These are phyloP conservation scores for Lepidurus arcticus DNA, from an alignment of 1,140 invertebrate genomes.

Conservation along the genomic window DNA sequence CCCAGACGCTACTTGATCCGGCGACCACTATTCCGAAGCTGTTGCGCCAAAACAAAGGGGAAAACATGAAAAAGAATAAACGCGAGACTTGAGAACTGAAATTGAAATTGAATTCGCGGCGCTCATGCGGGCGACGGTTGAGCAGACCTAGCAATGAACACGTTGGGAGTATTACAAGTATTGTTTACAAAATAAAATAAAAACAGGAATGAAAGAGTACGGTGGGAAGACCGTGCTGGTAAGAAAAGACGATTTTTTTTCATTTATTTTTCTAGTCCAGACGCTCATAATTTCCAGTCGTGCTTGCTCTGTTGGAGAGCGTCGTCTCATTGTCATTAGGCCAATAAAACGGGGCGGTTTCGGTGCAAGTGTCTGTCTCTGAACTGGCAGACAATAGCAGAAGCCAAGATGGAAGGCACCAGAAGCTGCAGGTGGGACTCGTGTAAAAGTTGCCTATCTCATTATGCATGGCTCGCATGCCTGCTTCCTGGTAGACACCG, in stretches of 20 bases:
- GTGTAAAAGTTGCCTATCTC: neutral
- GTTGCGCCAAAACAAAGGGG: too few relatives aligned
- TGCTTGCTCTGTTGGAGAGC: slow-evolving; percentile 11
- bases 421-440: slow-evolving; percentile 11
- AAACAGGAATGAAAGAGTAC: neutral
- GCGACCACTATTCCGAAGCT: too few relatives aligned
- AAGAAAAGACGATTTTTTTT: neutral
- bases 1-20: neutral
- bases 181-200: neutral
- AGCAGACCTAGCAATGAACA: neutral
- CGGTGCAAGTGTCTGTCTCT: slow-evolving; percentile 17
- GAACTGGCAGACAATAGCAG: slow-evolving; percentile 18
- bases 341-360: slow-evolving; percentile 21
- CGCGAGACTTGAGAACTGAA: too few relatives aligned
- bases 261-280: neutral
- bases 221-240: neutral
- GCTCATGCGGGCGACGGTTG: neutral
- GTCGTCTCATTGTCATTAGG: slow-evolving; percentile 21
- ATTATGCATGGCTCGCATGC: neutral
- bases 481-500: neutral
- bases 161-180: neutral
- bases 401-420: slow-evolving; percentile 16
- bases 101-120: neutral
- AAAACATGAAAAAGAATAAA: too few relatives aligned
- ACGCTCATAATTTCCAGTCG: slow-evolving; percentile 18